Conservation (phyloP, 2,113 vertebrate species). For the Caloenas nicobarica region DNA sequence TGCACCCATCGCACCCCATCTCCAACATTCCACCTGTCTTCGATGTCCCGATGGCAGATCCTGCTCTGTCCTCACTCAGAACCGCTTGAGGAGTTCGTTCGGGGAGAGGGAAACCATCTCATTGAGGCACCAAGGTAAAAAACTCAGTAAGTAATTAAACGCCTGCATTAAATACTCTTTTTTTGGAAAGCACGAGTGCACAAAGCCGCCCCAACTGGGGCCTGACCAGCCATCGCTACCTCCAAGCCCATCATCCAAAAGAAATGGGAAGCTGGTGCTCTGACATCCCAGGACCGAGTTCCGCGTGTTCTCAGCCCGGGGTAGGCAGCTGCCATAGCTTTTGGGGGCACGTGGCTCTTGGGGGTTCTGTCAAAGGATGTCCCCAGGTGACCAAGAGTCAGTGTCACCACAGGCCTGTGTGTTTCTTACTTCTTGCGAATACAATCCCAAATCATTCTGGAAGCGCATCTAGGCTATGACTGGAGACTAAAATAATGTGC, state of each 20-base stretch:
- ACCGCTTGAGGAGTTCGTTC: neutral
- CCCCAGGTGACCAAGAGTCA: neutral
- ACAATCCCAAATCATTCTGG: neutral
- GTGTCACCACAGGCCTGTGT: neutral
- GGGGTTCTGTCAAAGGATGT: neutral
- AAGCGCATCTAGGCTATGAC: rapidly evolving
- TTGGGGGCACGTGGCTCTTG: rapidly evolving
- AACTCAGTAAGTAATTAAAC: neutral
- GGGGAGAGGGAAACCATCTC: rapidly evolving
- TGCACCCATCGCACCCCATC: too few relatives aligned
- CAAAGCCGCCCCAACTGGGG: neutral
- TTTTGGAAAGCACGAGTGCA: rapidly evolving
- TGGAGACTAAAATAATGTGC: neutral
- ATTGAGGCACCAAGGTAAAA: rapidly evolving
- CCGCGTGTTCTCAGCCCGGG: rapidly evolving
- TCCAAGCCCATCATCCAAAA: rapidly evolving
- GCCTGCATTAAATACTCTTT: rapidly evolving
- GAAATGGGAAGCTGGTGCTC: rapidly evolving
- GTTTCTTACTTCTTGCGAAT: neutral
- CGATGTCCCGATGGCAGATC: neutral
- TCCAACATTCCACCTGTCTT: rapidly evolving
- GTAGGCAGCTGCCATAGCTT: rapidly evolving
- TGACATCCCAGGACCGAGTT: neutral
- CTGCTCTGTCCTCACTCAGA: rapidly evolving
- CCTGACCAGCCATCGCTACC: rapidly evolving